Base-by-base conservation (phyloP, 2,888 invertebrate genomes). In the Caenorhabditis sp. region DNA sequence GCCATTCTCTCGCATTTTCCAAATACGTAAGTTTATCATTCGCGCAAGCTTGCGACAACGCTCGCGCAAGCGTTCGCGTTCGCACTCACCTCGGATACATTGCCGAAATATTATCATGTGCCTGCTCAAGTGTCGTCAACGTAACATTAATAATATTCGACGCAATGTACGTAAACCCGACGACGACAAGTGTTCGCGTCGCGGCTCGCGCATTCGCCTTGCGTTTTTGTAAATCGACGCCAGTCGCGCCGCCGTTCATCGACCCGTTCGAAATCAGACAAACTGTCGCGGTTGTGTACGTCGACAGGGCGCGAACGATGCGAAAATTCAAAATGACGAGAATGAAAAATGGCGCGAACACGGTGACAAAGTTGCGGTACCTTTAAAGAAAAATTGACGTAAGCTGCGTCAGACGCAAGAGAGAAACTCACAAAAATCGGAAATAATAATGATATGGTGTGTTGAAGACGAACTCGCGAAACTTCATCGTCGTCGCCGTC, bases 311-410 rank as follows among this genome's bases (percentile, higher is more conserved):
- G 21, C 68, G 71, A 14, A 86, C 83, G 24, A 86, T 86, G 10
- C 81, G 69, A 36, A 82, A 75, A 63, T 86, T 86, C 36, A 85
- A 68, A 43, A 76, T 80, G 68, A 79, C 69, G 14, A 86, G 78
- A 54, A 84, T 83, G 69, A 84, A 81, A 76, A 86, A 86, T 6
- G 86, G 86, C 14, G 83, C 82, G 70, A 86, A 84, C 36, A 85
- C 77, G 21, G 86, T 86, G 6, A 84, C 84, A 58, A 86, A 77
- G 69, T 86, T 85, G 1, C 86, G 82, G 69, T 84, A 84, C 81
- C 83, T 43, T 3, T 17, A 43, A 43, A 43, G 14, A 43, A 43
- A 17, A 43, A 43, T 43, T 10, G 5, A 31, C 31, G 31, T 31
- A 31, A 31, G 10, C 10, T 31, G 4, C 10, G 21, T 12, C 14